Evolutionary conservation across 2,113 vertebrate species (phyloP).

Genomic region (Chloebia gouldiae): DNA sequence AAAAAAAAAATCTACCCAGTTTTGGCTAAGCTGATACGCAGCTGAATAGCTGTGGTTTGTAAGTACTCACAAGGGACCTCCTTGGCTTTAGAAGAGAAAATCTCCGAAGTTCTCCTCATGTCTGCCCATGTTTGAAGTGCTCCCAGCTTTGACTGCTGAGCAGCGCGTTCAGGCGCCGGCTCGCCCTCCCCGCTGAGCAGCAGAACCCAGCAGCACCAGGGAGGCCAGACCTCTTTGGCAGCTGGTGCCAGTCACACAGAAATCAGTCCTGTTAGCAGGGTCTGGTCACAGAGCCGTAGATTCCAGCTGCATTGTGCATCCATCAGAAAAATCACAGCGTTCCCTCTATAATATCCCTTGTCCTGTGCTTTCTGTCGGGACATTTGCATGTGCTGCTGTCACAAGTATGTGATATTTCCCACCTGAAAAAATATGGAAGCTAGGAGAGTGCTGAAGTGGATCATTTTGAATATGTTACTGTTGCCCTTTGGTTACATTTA

Average conservation of each 20-base stretch:
- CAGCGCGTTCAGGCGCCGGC: background rate
- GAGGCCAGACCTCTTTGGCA: background rate
- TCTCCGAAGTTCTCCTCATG: background rate
- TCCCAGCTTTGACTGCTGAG: background rate
- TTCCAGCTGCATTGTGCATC: background rate
- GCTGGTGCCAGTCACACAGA: background rate
- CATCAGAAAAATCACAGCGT: background rate
- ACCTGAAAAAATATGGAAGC: background rate
- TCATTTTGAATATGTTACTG: background rate
- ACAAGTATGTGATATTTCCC: background rate
- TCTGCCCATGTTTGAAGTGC: background rate
- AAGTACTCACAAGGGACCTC: background rate
- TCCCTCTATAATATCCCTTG: background rate
- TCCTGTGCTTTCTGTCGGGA: background rate
- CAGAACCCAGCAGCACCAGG: background rate
- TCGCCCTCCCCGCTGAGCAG: background rate
- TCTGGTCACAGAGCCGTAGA: background rate
- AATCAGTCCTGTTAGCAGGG: background rate
- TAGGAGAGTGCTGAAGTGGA: background rate
- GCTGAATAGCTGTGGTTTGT: slow-evolving; percentile 41
- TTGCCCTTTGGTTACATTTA: background rate
- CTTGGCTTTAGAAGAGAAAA: slow-evolving; percentile 40
- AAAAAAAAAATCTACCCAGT: background rate
- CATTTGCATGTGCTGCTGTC: background rate
- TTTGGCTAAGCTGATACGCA: background rate